These are phyloP conservation scores for Amiota communis DNA, from an alignment of 2,888 invertebrate species.

Conservation along the genomic window DNA sequence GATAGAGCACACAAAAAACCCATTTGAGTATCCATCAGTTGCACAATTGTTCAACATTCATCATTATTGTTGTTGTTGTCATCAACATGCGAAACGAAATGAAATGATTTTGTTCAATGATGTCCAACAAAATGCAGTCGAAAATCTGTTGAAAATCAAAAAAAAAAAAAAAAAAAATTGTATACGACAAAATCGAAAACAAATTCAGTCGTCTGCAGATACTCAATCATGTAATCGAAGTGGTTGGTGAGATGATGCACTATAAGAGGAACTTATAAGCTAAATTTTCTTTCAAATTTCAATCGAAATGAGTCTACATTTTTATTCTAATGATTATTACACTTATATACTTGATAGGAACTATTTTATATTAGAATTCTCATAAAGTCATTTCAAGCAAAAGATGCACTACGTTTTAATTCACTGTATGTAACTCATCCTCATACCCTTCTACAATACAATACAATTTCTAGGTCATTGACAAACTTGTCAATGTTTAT, in stretches of 20 bases:
- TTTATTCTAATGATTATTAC: too few relatives aligned
- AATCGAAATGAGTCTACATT: too few relatives aligned
- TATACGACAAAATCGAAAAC: slow-evolving; percentile 35
- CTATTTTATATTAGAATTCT: too few relatives aligned
- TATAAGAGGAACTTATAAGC: too few relatives aligned
- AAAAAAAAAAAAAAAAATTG: slow-evolving; percentile 10
- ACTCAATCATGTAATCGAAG: slow-evolving; percentile 24
- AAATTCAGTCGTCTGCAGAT: slow-evolving; percentile 33
- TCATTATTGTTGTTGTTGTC: slow-evolving; percentile 40
- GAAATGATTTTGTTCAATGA: slow-evolving; percentile 50
- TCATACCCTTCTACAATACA: not conserved
- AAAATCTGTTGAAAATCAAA: not conserved
- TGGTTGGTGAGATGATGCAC: not conserved
- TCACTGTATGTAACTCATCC: too few relatives aligned
- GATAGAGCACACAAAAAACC: not conserved
- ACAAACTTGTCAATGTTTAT: not conserved
- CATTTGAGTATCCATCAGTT: slow-evolving; percentile 31
- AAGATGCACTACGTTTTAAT: too few relatives aligned
- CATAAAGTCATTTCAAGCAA: too few relatives aligned
- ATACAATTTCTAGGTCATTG: slow-evolving; percentile 13
- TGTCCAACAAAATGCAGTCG: slow-evolving; percentile 37
- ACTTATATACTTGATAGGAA: too few relatives aligned
- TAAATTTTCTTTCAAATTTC: too few relatives aligned
- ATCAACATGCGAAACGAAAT: slow-evolving; percentile 17
- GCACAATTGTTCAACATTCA: slow-evolving; percentile 58